phyloP scores from a whole-genome alignment of 2,888 invertebrate species.

The Mechanitis messenoides region DNA sequence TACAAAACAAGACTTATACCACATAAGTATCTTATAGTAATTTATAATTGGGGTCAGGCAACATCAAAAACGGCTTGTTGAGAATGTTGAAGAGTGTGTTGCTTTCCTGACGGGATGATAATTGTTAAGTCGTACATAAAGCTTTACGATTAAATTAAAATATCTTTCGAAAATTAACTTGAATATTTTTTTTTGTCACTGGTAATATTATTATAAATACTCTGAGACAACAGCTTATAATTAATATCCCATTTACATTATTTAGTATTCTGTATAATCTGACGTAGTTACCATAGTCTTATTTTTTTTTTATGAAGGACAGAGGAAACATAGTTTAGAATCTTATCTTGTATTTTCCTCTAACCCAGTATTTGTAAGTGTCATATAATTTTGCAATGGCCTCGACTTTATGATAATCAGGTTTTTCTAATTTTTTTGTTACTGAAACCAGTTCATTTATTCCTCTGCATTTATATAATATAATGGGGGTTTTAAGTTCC shows the following conservation, averaged over 20 bases:
- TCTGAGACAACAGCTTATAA: no score
- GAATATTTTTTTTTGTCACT: no score
- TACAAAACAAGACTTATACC: no score
- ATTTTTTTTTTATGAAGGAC: conserved; percentile 17
- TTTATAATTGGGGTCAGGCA: conserved; percentile 13
- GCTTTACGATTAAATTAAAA: neutral
- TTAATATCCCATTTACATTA: neutral
- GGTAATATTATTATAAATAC: no score
- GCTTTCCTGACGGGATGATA: conserved; percentile 21
- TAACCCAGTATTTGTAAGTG: conserved; percentile 18
- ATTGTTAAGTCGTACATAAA: conserved; percentile 20
- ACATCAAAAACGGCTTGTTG: conserved; percentile 14
- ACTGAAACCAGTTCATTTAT: neutral
- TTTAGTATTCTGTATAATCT: conserved; percentile 2
- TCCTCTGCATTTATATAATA: neutral
- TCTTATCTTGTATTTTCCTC: conserved; percentile 21
- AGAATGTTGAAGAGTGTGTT: conserved; percentile 19
- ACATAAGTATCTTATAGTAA: conserved; percentile 10
- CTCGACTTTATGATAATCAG: conserved; percentile 15
- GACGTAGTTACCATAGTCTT: conserved; percentile 1
- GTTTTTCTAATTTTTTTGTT: conserved; percentile 8
- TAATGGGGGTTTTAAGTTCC: no score
- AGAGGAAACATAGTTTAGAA: conserved; percentile 20
- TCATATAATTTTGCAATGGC: conserved; percentile 16
- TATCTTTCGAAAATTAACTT: no score